phyloP scores from a whole-genome alignment of 2,113 vertebrate species.

The Cephalopterus ornatus region DNA sequence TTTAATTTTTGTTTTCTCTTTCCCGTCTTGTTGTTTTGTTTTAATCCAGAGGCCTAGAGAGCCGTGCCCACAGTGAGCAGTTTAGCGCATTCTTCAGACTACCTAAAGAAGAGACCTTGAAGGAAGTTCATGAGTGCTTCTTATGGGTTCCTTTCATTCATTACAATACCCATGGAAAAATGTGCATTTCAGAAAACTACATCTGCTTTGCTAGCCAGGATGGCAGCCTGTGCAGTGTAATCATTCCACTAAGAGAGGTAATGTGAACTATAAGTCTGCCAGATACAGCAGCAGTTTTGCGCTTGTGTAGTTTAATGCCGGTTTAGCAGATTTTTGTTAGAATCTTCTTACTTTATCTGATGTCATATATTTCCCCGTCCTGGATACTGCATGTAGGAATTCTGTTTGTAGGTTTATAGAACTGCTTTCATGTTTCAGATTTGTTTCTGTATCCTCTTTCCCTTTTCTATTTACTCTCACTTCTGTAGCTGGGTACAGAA shows the following conservation, averaged over 20 bases:
- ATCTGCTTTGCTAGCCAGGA: conserved; percentile 96
- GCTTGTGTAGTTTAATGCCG: background rate
- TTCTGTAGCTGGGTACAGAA: background rate
- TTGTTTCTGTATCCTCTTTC: background rate
- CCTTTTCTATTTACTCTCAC: background rate
- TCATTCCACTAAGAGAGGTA: conserved; percentile 93
- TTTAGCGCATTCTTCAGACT: conserved; percentile 92
- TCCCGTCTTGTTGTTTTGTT: background rate
- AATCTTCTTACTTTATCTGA: background rate
- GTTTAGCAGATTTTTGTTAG: background rate
- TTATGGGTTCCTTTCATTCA: conserved; percentile 94
- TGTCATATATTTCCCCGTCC: background rate
- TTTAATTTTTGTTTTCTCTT: background rate
- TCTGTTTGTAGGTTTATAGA: background rate
- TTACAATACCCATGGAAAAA: conserved; percentile 88
- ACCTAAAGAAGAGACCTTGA: conserved; percentile 86
- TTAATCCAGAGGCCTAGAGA: conserved; percentile 86
- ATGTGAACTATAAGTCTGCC: background rate
- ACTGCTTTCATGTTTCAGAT: background rate
- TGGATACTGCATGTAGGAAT: background rate
- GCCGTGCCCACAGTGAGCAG: conserved; percentile 87
- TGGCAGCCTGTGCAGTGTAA: conserved; percentile 86
- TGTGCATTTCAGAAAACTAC: conserved; percentile 94
- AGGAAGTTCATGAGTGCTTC: conserved; percentile 93
- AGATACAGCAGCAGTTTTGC: background rate